Percentiles rank a stretch among this genome's conserved stretches.
Conservation (phyloP, 2,888 invertebrate species). For the Sycophila texana region DNA sequence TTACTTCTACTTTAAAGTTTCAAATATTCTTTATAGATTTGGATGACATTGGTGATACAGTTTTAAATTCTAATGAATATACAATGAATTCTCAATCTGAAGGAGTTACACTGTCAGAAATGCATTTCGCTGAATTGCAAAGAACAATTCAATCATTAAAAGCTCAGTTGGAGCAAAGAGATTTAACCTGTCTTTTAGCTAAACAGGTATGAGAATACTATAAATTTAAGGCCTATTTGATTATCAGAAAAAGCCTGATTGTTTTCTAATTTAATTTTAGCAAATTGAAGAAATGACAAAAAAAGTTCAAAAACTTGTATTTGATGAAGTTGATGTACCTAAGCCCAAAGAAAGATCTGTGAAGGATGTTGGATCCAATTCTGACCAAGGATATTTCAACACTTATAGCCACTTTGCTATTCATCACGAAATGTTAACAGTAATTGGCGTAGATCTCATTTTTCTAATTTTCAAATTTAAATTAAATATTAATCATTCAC, state of each 20-base stretch:
- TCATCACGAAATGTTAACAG: constrained; percentile 95
- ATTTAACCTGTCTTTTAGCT: constrained; percentile 68
- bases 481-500: constrained; percentile 36
- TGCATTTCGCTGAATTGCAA: constrained; percentile 80
- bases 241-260: not conserved
- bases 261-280: constrained; percentile 59
- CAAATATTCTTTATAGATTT: constrained; percentile 62
- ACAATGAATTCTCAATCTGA: constrained; percentile 81
- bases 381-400: constrained; percentile 87
- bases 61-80: constrained; percentile 68
- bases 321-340: constrained; percentile 65
- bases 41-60: constrained; percentile 68
- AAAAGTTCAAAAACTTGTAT: constrained; percentile 69
- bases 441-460: constrained; percentile 69
- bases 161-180: constrained; percentile 79
- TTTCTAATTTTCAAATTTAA: constrained; percentile 21
- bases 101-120: constrained; percentile 79
- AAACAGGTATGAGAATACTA: constrained; percentile 66
- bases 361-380: constrained; percentile 78
- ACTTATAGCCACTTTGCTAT: constrained; percentile 94
- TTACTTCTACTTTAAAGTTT: constrained; percentile 9
- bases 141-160: constrained; percentile 79
- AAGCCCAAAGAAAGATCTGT: constrained; percentile 63
- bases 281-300: constrained; percentile 72
- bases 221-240: not conserved